Percentiles rank a stretch among this genome's conserved stretches.
Conservation (phyloP, 2,797 vertebrate species). For the Phoebastria nigripes region DNA sequence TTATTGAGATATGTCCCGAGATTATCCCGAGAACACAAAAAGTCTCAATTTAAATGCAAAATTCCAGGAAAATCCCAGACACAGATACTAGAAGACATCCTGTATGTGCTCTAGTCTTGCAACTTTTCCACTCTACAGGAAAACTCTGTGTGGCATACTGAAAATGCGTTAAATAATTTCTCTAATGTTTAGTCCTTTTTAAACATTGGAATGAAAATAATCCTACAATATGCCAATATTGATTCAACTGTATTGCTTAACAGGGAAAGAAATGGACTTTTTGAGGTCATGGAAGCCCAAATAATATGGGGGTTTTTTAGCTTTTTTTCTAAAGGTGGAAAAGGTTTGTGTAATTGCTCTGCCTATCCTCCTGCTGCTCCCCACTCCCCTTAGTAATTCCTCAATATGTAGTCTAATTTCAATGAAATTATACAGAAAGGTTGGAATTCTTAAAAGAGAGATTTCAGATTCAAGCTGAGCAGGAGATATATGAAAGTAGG, state of each 20-base stretch:
- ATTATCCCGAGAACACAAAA: background rate
- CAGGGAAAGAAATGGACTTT: background rate
- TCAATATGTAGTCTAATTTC: conserved; percentile 5
- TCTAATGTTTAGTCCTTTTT: background rate
- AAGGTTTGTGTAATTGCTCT: background rate
- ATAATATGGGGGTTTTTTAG: background rate
- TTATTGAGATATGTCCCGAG: background rate
- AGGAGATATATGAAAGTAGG: background rate
- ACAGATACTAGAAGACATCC: background rate
- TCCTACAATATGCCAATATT: background rate
- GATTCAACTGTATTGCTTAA: background rate
- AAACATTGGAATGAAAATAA: background rate
- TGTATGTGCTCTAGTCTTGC: background rate
- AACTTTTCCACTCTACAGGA: background rate
- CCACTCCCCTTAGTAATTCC: background rate
- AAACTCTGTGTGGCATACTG: background rate
- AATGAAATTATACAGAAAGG: background rate
- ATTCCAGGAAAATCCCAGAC: background rate
- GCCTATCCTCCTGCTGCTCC: background rate
- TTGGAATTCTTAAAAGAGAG: background rate
- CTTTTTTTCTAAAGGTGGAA: background rate
- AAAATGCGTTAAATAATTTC: background rate
- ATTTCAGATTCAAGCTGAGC: background rate
- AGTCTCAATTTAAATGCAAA: background rate
- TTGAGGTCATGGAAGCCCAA: background rate